phyloP scores from a whole-genome alignment of 92 coral and sea anemone species.

The Zoanthus sociatus region DNA sequence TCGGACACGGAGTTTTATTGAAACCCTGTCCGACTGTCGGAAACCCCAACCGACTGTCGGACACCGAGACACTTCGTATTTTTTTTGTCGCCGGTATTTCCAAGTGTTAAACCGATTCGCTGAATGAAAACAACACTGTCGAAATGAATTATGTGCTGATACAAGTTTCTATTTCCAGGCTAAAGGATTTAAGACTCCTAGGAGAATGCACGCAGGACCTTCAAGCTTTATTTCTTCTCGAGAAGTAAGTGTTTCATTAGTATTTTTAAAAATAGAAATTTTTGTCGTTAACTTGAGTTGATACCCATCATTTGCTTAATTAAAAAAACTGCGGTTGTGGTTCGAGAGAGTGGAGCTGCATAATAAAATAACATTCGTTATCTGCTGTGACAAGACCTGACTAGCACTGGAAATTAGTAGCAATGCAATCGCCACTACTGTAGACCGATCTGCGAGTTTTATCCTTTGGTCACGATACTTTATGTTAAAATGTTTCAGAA shows the following conservation, averaged over 20 bases:
- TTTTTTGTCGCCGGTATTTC: conserved; percentile 6
- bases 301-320: background rate
- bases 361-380: background rate
- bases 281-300: background rate
- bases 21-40: too few species aligned
- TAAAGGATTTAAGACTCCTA: conserved; percentile 81
- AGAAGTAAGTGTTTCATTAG: conserved; percentile 70
- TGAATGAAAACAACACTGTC: background rate
- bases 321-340: background rate
- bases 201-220: conserved; percentile 85
- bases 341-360: background rate
- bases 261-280: background rate
- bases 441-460: background rate
- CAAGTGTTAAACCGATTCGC: background rate
- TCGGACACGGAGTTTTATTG: too few species aligned
- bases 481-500: background rate
- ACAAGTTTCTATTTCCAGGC: conserved; percentile 64
- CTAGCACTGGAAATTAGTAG: background rate
- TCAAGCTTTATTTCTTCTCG: conserved; percentile 89
- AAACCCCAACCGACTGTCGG: too few species aligned
- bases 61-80: too few species aligned
- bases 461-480: background rate
- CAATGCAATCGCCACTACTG: background rate
- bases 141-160: conserved; percentile 20
- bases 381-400: background rate